These are phyloP conservation scores for Thyatira batis DNA, from an alignment of 2,888 invertebrate genomes.

Conservation along the genomic window DNA sequence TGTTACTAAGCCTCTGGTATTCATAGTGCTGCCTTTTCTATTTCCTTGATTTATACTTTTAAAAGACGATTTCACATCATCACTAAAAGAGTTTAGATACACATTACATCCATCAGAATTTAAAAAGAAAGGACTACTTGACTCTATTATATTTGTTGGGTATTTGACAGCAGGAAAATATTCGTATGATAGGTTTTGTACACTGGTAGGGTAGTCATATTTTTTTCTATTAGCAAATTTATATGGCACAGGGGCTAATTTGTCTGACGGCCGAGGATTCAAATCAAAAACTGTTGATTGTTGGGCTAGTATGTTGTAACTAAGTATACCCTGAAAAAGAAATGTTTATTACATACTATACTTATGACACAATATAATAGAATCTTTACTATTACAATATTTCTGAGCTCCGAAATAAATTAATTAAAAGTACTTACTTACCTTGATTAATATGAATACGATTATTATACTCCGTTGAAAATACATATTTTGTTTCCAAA, in stretches of 20 bases:
- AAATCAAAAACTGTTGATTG: constrained; percentile 3
- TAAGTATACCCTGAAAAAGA: constrained; percentile 28
- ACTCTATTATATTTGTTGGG: constrained; percentile 46
- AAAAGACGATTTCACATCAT: constrained; percentile 49
- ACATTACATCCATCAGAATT: constrained; percentile 28
- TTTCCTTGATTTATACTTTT: constrained; percentile 15
- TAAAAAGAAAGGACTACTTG: constrained; percentile 54
- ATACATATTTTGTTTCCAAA: neutral
- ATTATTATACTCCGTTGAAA: neutral
- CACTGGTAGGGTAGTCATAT: constrained; percentile 12
- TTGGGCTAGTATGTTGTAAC: constrained; percentile 26
- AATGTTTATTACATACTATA: no score
- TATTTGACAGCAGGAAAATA: constrained; percentile 50
- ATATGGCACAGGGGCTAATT: constrained; percentile 35
- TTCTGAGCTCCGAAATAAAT: neutral
- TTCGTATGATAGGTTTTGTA: constrained; percentile 19
- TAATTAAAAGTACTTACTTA: neutral
- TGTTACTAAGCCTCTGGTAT: neutral
- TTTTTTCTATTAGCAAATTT: constrained; percentile 19
- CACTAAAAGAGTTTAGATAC: constrained; percentile 45
- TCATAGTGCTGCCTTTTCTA: neutral
- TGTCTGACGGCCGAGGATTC: constrained; percentile 8
- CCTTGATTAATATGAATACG: constrained; percentile 1
- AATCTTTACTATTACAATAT: neutral
- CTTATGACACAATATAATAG: neutral